These are phyloP conservation scores for Plagiodera versicolora DNA, from an alignment of 2,888 invertebrate species.

Conservation along the genomic window DNA sequence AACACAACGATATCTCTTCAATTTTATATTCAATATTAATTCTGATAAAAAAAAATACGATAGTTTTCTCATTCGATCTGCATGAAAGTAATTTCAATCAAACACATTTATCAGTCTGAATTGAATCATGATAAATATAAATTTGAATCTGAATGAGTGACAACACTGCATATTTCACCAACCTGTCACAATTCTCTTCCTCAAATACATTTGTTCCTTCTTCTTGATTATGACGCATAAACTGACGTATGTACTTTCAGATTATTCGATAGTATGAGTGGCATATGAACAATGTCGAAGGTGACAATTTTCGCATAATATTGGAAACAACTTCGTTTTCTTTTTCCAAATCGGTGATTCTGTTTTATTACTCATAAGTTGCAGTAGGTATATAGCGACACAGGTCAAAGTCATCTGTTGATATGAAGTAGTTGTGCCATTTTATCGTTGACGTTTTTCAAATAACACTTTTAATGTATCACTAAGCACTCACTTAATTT, in stretches of 20 bases:
- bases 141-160: no score
- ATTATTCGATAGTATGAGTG: not conserved
- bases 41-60: no score
- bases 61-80: no score
- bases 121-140: no score
- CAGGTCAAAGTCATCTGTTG: slow-evolving; percentile 46
- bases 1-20: no score
- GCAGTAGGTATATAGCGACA: slow-evolving; percentile 29
- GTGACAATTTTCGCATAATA: not conserved
- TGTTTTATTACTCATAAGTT: slow-evolving; percentile 19
- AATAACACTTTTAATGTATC: slow-evolving; percentile 50
- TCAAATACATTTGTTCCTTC: no score
- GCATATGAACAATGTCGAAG: not conserved
- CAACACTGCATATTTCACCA: no score
- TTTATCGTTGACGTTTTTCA: slow-evolving; percentile 46
- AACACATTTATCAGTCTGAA: no score
- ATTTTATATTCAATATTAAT: no score
- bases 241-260: not conserved
- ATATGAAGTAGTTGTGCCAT: slow-evolving; percentile 53
- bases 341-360: slow-evolving; percentile 16
- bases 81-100: no score
- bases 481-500: slow-evolving; percentile 47
- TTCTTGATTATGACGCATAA: no score
- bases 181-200: no score
- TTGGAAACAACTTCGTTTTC: not conserved